Percentiles rank a stretch among this genome's conserved stretches.
Evolutionary conservation across 2,888 invertebrate genomes (phyloP).

Genomic region (Apamea crenata): DNA sequence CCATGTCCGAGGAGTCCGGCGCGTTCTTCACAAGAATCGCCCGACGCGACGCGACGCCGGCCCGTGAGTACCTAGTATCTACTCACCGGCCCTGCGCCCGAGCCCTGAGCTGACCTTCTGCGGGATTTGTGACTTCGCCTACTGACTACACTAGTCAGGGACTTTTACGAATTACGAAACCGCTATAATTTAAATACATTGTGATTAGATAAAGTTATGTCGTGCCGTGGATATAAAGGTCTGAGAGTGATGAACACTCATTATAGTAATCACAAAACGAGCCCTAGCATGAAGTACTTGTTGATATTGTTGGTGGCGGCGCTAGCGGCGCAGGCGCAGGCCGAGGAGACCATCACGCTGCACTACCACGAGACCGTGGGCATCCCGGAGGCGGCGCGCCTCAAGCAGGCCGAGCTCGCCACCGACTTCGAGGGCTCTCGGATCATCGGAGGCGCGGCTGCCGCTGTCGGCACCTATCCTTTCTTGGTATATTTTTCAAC

Average conservation of each 20-base stretch:
- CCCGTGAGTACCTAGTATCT: not conserved
- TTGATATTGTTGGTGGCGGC: conserved; percentile 30
- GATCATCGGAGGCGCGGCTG: conserved; percentile 52
- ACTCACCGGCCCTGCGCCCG: not conserved
- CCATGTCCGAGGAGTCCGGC: not conserved
- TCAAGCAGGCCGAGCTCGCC: conserved; percentile 59
- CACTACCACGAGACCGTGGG: conserved; percentile 67
- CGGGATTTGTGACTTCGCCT: conserved; percentile 39
- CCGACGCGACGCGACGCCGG: not conserved
- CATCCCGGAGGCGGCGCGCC: conserved; percentile 63
- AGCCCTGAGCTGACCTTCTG: conserved; percentile 39
- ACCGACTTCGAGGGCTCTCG: conserved; percentile 62
- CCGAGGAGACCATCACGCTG: conserved; percentile 39
- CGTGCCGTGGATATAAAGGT: conserved; percentile 30
- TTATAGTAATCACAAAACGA: conserved; percentile 15
- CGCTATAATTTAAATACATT: conserved; percentile 2
- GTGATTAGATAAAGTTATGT: conserved; percentile 40
- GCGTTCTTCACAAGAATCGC: not conserved
- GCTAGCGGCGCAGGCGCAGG: conserved; percentile 29
- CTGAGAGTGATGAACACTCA: not conserved
- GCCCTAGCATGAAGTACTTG: conserved; percentile 43
- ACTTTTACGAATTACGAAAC: conserved; percentile 26
- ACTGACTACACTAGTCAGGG: conserved; percentile 19
- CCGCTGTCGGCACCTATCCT: conserved; percentile 61
- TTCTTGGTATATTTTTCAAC: conserved; percentile 51